These are phyloP conservation scores for Labroides dimidiatus DNA, from an alignment of 2,797 vertebrate species.

Conservation along the genomic window DNA sequence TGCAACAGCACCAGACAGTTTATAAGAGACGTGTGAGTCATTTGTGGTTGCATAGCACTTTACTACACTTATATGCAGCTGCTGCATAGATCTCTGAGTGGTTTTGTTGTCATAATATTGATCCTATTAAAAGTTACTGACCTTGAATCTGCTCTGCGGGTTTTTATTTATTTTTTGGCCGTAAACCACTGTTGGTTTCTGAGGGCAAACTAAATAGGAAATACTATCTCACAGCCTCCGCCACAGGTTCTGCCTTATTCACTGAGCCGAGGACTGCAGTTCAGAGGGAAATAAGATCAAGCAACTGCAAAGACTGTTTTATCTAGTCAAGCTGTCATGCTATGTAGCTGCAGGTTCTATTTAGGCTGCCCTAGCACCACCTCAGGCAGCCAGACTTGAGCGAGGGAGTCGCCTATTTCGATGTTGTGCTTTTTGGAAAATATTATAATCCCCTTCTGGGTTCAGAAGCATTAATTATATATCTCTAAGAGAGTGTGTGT, in stretches of 20 bases:
- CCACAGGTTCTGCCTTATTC: conserved; percentile 39
- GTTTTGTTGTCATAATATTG: conserved; percentile 20
- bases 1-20: conserved; percentile 50
- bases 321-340: conserved; percentile 62
- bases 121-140: conserved; percentile 28
- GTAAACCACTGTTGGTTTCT: conserved; percentile 18
- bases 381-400: conserved; percentile 55
- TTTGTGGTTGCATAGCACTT: conserved; percentile 49
- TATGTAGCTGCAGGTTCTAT: conserved; percentile 57
- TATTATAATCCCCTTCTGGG: conserved; percentile 47
- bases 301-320: conserved; percentile 63
- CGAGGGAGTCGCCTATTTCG: conserved; percentile 61
- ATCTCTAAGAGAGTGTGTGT: conserved; percentile 9
- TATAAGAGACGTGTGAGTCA: conserved; percentile 25
- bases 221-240: conserved; percentile 38
- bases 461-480: conserved; percentile 30
- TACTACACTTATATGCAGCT: conserved; percentile 27
- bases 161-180: not conserved
- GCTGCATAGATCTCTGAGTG: not conserved
- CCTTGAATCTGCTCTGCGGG: conserved; percentile 1
- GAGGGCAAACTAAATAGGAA: conserved; percentile 41
- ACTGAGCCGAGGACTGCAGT: conserved; percentile 36
- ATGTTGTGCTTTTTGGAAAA: conserved; percentile 47
- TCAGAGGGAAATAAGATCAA: conserved; percentile 68
- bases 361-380: conserved; percentile 42